Evolutionary conservation across 2,888 invertebrate species (phyloP).

Genomic region (Carpatolechia fugitivella): DNA sequence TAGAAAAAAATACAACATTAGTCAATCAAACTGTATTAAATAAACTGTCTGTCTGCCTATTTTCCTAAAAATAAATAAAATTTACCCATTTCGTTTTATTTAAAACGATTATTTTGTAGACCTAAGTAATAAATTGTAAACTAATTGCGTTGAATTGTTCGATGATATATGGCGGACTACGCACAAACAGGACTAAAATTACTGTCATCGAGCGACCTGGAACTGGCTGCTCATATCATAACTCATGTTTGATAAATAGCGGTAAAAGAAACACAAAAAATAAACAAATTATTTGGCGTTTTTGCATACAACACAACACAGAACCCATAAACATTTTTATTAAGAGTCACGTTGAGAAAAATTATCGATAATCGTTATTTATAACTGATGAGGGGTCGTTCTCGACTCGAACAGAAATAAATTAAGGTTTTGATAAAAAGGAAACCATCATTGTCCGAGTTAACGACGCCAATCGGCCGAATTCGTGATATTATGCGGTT

Average conservation of each 20-base stretch:
- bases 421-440: slow-evolving; percentile 38
- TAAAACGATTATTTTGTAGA: no score
- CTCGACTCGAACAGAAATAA: slow-evolving; percentile 12
- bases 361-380: not conserved
- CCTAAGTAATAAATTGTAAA: slow-evolving; percentile 26
- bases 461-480: slow-evolving; percentile 46
- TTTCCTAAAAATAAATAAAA: no score
- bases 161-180: slow-evolving; percentile 41
- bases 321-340: slow-evolving; percentile 33
- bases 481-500: slow-evolving; percentile 47
- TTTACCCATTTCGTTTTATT: no score
- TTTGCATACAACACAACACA: slow-evolving; percentile 25
- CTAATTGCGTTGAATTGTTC: slow-evolving; percentile 39
- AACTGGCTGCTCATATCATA: slow-evolving; percentile 30
- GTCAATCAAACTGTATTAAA: no score
- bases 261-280: slow-evolving; percentile 28
- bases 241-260: slow-evolving; percentile 17
- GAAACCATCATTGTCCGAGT: slow-evolving; percentile 36
- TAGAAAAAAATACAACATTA: no score
- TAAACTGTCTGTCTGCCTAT: no score
- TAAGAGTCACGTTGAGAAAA: slow-evolving; percentile 22
- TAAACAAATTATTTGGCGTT: slow-evolving; percentile 30
- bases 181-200: slow-evolving; percentile 41
- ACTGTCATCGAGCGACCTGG: slow-evolving; percentile 31
- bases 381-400: not conserved